These are phyloP conservation scores for Dasysyrphus tricinctus DNA, from an alignment of 2,888 invertebrate species.

Conservation along the genomic window DNA sequence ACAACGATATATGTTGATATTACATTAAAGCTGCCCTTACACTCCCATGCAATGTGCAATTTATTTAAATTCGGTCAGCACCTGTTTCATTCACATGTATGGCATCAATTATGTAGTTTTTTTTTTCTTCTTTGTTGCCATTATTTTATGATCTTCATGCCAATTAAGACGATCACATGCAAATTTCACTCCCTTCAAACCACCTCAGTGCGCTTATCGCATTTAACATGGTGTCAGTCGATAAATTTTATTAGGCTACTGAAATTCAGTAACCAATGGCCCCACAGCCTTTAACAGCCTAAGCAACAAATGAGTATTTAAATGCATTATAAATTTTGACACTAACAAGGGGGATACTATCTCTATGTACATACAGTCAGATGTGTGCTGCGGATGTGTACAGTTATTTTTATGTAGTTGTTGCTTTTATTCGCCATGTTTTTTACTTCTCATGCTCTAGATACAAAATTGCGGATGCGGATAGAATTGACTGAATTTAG, in stretches of 20 bases:
- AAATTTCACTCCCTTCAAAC: constrained; percentile 28
- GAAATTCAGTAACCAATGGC: constrained; percentile 57
- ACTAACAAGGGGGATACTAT: constrained; percentile 33
- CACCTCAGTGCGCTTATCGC: constrained; percentile 27
- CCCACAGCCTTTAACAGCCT: constrained; percentile 11
- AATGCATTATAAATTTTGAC: constrained; percentile 55
- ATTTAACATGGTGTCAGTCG: constrained; percentile 67
- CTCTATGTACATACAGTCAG: neutral
- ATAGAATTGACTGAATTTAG: constrained; percentile 25
- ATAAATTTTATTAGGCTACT: constrained; percentile 74
- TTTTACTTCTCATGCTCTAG: constrained; percentile 24
- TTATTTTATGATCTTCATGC: constrained; percentile 64
- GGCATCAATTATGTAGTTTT: constrained; percentile 58
- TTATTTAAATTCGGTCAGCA: constrained; percentile 68
- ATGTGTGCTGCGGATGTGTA: neutral
- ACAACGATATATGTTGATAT: constrained; percentile 3
- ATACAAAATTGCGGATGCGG: constrained; percentile 25
- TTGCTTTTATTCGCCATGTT: neutral
- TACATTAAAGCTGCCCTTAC: constrained; percentile 48
- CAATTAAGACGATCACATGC: constrained; percentile 67
- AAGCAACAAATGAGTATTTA: constrained; percentile 29
- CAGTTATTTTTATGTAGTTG: constrained; percentile 1
- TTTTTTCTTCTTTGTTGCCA: neutral
- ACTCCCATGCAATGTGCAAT: constrained; percentile 69
- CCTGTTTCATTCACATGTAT: constrained; percentile 53